Percentiles rank a stretch among this genome's conserved stretches.
These are phyloP conservation scores for Athene cunicularia DNA, from an alignment of 2,113 vertebrate species.

Conservation along the genomic window DNA sequence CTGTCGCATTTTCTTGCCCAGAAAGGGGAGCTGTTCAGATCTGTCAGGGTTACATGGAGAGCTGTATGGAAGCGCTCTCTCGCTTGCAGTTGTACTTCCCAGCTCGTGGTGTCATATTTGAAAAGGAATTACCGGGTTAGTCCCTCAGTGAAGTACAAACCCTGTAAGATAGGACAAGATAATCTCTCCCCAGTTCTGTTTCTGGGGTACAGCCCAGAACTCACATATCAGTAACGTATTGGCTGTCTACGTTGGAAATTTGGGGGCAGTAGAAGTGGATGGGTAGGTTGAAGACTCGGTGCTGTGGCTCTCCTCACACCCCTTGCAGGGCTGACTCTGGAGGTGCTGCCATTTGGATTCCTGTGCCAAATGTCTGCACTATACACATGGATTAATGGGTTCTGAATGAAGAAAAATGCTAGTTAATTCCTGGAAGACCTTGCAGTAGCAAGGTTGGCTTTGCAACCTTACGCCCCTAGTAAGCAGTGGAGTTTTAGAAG, in stretches of 20 bases:
- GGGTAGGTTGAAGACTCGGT: neutral
- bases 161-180: neutral
- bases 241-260: accelerated
- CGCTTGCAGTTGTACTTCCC: neutral
- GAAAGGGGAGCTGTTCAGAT: neutral
- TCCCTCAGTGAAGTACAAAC: too few species aligned
- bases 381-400: neutral
- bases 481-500: neutral
- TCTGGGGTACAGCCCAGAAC: neutral
- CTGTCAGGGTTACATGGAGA: too few species aligned
- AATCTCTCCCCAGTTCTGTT: neutral
- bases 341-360: neutral
- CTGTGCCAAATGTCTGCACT: neutral
- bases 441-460: neutral
- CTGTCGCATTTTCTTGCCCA: neutral
- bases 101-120: neutral
- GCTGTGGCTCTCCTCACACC: neutral
- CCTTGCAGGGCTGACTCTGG: neutral
- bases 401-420: neutral
- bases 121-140: neutral
- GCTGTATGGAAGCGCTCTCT: neutral
- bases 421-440: accelerated
- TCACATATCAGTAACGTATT: accelerated
- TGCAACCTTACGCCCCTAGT: neutral
- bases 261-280: neutral